phyloP scores from a whole-genome alignment of 2,888 invertebrate genomes.

The Leptinotarsa peninsularis region DNA sequence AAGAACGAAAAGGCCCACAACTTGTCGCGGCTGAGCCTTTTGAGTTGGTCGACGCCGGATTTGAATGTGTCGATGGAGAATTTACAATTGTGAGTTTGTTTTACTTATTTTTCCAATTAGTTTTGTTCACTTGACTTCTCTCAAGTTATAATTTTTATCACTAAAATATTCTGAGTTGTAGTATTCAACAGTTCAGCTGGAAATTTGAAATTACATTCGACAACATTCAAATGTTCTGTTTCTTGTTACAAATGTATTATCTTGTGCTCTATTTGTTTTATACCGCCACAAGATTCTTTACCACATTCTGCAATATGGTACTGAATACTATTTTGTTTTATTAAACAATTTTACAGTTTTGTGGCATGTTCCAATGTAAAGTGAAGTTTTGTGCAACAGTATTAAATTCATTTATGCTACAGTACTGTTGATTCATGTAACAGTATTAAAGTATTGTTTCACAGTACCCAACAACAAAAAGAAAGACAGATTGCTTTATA shows the following conservation, averaged over 20 bases:
- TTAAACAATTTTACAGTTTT: too few relatives aligned
- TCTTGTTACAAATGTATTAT: background rate
- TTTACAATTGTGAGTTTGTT: conserved; percentile 63
- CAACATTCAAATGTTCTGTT: background rate
- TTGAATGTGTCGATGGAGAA: conserved; percentile 80
- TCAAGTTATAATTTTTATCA: too few relatives aligned
- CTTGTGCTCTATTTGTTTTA: background rate
- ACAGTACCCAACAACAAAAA: too few relatives aligned
- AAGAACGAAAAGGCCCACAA: conserved; percentile 82
- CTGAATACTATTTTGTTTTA: background rate
- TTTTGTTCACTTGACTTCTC: too few relatives aligned
- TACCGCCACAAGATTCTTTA: background rate
- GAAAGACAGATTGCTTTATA: too few relatives aligned
- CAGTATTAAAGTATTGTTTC: too few relatives aligned
- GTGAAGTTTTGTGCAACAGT: background rate
- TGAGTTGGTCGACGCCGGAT: conserved; percentile 86
- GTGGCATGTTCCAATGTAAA: too few relatives aligned
- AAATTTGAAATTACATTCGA: background rate
- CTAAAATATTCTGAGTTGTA: background rate
- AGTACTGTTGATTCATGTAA: too few relatives aligned
- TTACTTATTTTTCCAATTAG: too few relatives aligned
- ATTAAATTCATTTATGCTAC: background rate
- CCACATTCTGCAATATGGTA: background rate
- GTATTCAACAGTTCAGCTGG: background rate
- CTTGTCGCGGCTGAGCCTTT: conserved; percentile 83